phyloP scores from a whole-genome alignment of 1,140 invertebrate species.

The Drosophila takahashii region DNA sequence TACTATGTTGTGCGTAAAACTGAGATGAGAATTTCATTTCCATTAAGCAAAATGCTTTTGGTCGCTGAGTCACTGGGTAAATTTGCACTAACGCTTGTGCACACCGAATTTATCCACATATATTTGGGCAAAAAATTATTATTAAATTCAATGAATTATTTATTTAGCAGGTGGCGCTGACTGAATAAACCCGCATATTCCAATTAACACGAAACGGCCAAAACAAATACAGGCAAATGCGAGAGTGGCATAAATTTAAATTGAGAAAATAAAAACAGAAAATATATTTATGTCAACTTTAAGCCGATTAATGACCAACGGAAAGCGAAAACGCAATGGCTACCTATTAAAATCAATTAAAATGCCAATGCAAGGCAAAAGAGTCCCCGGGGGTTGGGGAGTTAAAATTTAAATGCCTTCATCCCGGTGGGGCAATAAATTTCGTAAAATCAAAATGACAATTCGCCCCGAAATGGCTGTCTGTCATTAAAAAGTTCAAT shows the following conservation, averaged over 20 bases:
- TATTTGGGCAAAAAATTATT: conserved; percentile 46
- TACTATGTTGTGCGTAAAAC: conserved; percentile 22
- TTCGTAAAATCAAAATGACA: conserved; percentile 54
- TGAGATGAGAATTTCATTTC: conserved; percentile 31
- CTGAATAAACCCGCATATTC: conserved; percentile 52
- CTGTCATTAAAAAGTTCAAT: conserved; percentile 51
- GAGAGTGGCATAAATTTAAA: conserved; percentile 58
- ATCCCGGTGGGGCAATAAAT: conserved; percentile 58
- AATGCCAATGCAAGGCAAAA: conserved; percentile 40
- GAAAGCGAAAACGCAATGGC: conserved; percentile 35
- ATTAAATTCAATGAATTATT: conserved; percentile 66
- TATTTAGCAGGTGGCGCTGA: conserved; percentile 69
- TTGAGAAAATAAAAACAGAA: conserved; percentile 18
- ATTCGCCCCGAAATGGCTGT: conserved; percentile 36
- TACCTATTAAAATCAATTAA: conserved; percentile 76
- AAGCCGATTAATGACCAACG: conserved; percentile 71
- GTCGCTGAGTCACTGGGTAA: conserved; percentile 12
- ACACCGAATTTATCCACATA: conserved; percentile 28
- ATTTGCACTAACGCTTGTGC: conserved; percentile 18
- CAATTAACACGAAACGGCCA: conserved; percentile 61
- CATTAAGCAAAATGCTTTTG: conserved; percentile 35
- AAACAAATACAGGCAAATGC: conserved; percentile 19
- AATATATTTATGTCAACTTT: conserved; percentile 67
- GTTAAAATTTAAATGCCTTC: conserved; percentile 66
- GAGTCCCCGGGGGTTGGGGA: conserved; percentile 1